These are phyloP conservation scores for Porites australiensis DNA, from an alignment of 64 coral and sea anemone species.

Conservation along the genomic window DNA sequence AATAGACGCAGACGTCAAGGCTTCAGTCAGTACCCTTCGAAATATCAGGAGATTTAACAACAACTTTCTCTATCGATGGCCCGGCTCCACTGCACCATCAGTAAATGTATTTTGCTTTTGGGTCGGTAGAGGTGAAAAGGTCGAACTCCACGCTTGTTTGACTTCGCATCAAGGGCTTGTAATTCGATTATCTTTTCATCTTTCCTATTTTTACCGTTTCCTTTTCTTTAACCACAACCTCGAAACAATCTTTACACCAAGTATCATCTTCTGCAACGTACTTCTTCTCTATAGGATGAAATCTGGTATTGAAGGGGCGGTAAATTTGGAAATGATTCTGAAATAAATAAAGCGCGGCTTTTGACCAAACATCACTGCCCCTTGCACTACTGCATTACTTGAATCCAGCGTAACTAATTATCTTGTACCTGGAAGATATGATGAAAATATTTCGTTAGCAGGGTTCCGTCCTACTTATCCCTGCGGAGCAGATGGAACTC, in stretches of 20 bases:
- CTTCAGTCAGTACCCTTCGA: constrained; percentile 10
- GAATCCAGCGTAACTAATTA: constrained; percentile 1
- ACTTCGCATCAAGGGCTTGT: not conserved
- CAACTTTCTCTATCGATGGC: constrained; percentile 12
- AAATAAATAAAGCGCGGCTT: not conserved
- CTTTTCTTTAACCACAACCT: not conserved
- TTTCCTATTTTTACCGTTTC: not conserved
- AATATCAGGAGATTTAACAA: constrained; percentile 24
- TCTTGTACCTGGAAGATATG: not conserved
- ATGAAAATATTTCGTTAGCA: not conserved
- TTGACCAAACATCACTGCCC: constrained; percentile 50
- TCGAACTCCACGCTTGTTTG: not conserved
- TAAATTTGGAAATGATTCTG: constrained; percentile 30
- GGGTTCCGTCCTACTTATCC: too few species aligned
- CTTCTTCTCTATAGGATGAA: constrained; percentile 19
- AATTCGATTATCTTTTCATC: not conserved
- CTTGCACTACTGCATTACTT: constrained; percentile 28
- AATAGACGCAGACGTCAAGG: constrained; percentile 5
- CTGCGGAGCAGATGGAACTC: too few species aligned
- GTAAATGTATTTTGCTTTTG: constrained; percentile 25
- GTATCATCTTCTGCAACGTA: not conserved
- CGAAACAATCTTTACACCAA: constrained; percentile 25
- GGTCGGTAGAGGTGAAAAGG: not conserved
- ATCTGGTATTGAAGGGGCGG: not conserved
- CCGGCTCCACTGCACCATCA: constrained; percentile 4